Evolutionary conservation across 2,113 vertebrate species (phyloP), one percentile per base, ranked within the genome.

Genomic region (Chroicocephalus ridibundus): DNA sequence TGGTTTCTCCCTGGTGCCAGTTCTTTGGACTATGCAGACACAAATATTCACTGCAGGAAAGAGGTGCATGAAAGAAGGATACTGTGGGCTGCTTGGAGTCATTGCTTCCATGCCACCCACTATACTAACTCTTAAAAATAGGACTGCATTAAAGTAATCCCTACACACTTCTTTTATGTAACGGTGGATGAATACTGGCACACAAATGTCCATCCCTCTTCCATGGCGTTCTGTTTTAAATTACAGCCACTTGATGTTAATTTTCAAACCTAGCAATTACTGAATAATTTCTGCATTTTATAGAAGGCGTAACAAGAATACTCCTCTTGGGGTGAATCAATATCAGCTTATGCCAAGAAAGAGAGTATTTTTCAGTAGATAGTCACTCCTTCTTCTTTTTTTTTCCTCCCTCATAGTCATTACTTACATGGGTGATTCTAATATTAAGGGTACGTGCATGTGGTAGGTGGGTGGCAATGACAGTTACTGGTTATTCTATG

Each of bases 371-470:
- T 93, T 80, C 81, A 91, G 54, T 49, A 92, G 57, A 84, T 29
- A 69, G 91, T 89, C 77, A 80, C 70, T 79, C 19, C 40, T 61
- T n/a, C 6, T 44, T 29, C 29, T 27, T 51, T 86, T 54, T 26
- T 51, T 51, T 38, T 42, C 4, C 14, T 90, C 54, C 69, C 82
- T 96, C 60, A 81, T 5, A 76, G 82, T 88, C 94, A 93, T 95
- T 96, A 96, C 82, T 94, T 90, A 76, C 1, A 21, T 76, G 84
- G 84, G 79, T 80, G 86, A 83, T 88, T 93, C 94, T 91, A 96
- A 95, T 93, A 97, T 93, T 95, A 96, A 95, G 72, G 78, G 84
- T 83, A 88, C 68, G 72, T 90, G 82, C 94, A 95, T 94, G 92
- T 93, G 88, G 91, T 95, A 96, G 51, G 93, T 94, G 91, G 92